These are phyloP conservation scores for Scrobipalpa atriplicella DNA, from an alignment of 2,888 invertebrate species.

Conservation along the genomic window DNA sequence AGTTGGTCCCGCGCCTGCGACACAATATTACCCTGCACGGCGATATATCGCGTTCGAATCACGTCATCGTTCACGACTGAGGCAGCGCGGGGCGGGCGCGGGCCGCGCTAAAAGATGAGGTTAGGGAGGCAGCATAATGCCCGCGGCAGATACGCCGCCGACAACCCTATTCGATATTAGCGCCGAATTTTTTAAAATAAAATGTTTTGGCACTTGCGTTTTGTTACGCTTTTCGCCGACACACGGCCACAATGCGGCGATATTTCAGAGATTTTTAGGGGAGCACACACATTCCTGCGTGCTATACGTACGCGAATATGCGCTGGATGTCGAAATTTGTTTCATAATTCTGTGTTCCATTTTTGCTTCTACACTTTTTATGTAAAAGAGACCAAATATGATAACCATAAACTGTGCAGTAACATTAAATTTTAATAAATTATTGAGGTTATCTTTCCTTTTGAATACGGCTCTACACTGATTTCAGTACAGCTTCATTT, in stretches of 20 bases:
- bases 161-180: slow-evolving; percentile 42
- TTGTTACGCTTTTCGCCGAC: slow-evolving; percentile 25
- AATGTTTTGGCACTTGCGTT: slow-evolving; percentile 31
- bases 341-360: neutral
- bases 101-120: slow-evolving; percentile 60
- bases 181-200: slow-evolving; percentile 37
- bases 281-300: neutral
- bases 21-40: slow-evolving; percentile 75
- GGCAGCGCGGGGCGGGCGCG: slow-evolving; percentile 46
- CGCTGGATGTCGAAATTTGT: neutral
- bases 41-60: slow-evolving; percentile 76
- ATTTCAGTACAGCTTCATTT: neutral
- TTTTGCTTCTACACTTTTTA: neutral
- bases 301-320: neutral
- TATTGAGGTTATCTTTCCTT: neutral
- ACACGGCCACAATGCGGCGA: slow-evolving; percentile 18
- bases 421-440: too few relatives aligned
- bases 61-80: slow-evolving; percentile 69
- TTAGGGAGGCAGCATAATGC: slow-evolving; percentile 58
- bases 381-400: neutral
- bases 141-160: slow-evolving; percentile 51
- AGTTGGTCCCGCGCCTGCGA: slow-evolving; percentile 65
- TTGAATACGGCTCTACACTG: neutral
- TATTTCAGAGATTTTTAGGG: slow-evolving; percentile 17
- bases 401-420: neutral